Base-by-base conservation (phyloP, 2,797 vertebrate species). In the Garrulus glandarius region DNA sequence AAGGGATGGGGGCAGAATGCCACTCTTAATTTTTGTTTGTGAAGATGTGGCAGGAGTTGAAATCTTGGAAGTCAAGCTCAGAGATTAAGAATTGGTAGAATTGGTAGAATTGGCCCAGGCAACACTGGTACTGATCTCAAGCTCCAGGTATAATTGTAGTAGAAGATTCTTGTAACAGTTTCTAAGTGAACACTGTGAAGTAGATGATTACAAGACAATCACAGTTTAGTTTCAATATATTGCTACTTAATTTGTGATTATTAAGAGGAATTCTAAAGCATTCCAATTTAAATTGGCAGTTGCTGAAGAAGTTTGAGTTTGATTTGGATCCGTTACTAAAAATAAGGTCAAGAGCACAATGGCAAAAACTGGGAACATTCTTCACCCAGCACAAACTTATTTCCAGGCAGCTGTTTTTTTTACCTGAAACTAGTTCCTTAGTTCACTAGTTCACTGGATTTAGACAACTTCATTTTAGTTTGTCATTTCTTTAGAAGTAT, bases 151-250 rank as follows among this genome's bases (percentile, higher is more conserved):
- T 65, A 41, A 55, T 46, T 77, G 77, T 74, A 89, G 84, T n/a
- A 85, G 83, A 83, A 57, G 55, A 80, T 61, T 84, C 53, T 80
- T 93, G 95, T 95, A 93, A 96, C 75, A 94, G 17, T 81, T 89
- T 95, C 55, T 93, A 85, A 88, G 56, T 75, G 26, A 89, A 50
- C 18, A 55, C 65, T 67, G n/a, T 80, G 86, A 95, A 71, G 20
- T 27, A 69, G 44, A 87, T 85, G 30, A 36, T 82, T 91, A 81
- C 18, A 85, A 91, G 89, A 78, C 92, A 94, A 84, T 87, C 87
- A 82, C 22, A 72, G 41, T 84, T 86, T 64, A 43, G 34, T 49
- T 87, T 84, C 88, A 87, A 49, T 82, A 56, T 36, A 64, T 77
- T 92, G 69, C 69, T 75, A 61, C 24, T 46, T 89, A 57, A 77